Conservation (phyloP, 2,113 vertebrate genomes). For the Colius striatus region DNA sequence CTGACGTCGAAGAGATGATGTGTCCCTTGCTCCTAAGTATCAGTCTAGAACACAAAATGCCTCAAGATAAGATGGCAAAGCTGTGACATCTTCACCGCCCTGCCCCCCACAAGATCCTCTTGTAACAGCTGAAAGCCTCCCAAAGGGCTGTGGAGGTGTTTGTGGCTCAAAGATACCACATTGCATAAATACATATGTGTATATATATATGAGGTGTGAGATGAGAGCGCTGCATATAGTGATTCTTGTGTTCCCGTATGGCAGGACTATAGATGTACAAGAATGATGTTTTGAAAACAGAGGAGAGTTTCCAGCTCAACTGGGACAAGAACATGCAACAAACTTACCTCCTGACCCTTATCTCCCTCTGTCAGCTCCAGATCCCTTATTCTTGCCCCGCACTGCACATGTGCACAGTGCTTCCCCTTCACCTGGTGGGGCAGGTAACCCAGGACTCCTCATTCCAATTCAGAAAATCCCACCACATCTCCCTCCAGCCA, state of each 20-base stretch:
- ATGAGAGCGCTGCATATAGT: not conserved
- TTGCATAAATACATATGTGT: not conserved
- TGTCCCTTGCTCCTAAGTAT: not conserved
- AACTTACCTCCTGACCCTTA: not conserved
- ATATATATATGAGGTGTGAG: not conserved
- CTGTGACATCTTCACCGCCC: not conserved
- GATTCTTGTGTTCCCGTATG: not conserved
- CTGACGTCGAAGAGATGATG: not conserved
- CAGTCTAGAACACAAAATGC: not conserved
- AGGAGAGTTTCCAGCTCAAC: not conserved
- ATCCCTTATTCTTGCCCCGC: not conserved
- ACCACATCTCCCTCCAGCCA: not conserved
- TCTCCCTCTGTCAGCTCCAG: not conserved
- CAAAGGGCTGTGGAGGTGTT: not conserved
- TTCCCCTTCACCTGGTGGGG: not conserved
- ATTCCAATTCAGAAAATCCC: not conserved
- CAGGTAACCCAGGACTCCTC: not conserved
- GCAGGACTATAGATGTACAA: not conserved
- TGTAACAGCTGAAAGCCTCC: not conserved
- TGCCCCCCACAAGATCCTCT: not conserved
- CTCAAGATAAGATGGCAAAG: not conserved
- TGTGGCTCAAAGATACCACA: not conserved
- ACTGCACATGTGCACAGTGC: accelerated
- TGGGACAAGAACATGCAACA: not conserved
- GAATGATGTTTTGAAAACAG: not conserved